Evolutionary conservation across 2,888 invertebrate genomes (phyloP).

Genomic region (Patella pellucida): DNA sequence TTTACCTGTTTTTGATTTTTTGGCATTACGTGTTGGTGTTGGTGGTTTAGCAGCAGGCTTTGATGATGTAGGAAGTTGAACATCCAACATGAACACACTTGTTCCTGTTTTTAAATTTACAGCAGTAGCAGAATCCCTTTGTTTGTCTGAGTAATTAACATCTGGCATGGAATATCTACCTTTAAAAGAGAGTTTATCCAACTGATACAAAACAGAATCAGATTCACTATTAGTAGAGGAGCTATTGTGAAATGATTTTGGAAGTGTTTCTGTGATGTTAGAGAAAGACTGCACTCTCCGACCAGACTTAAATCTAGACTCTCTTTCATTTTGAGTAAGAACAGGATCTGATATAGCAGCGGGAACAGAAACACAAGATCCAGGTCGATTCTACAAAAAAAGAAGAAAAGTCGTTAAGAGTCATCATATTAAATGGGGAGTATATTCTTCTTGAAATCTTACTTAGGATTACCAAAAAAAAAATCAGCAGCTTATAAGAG

Average conservation of each 20-base stretch:
- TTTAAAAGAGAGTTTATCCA: neutral
- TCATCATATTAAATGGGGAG: neutral
- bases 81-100: slow-evolving; percentile 61
- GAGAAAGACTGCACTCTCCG: slow-evolving; percentile 22
- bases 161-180: neutral
- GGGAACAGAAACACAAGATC: slow-evolving; percentile 32
- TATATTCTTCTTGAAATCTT: too few species aligned
- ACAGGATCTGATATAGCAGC: slow-evolving; percentile 31
- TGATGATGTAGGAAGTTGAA: slow-evolving; percentile 23
- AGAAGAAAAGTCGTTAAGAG: neutral
- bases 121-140: slow-evolving; percentile 48
- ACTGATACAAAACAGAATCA: neutral
- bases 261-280: slow-evolving; percentile 14
- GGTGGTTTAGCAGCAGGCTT: slow-evolving; percentile 36
- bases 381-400: slow-evolving; percentile 11
- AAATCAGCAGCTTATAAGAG: too few species aligned
- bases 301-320: neutral
- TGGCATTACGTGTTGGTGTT: slow-evolving; percentile 15
- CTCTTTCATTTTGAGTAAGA: neutral
- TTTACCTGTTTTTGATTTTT: slow-evolving; percentile 25
- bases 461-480: too few species aligned
- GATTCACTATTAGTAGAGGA: slow-evolving; percentile 14
- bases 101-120: slow-evolving; percentile 65
- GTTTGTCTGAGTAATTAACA: neutral
- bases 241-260: neutral